phyloP scores from a whole-genome alignment of 2,888 invertebrate genomes.

The Erebia aethiops region DNA sequence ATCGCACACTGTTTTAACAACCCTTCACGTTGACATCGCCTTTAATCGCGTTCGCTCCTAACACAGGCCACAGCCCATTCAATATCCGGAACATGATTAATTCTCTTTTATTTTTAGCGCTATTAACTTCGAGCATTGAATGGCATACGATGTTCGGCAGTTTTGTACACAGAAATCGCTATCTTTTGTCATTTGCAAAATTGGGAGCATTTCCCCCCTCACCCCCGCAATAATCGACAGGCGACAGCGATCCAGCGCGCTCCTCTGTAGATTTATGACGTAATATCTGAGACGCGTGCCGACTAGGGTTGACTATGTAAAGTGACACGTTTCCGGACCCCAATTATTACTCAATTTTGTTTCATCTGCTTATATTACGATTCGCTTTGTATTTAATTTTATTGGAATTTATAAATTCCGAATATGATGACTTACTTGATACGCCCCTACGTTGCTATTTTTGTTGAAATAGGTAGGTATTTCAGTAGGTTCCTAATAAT shows the following conservation, averaged over 20 bases:
- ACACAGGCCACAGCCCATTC: neutral
- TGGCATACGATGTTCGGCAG: neutral
- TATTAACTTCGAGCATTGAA: neutral
- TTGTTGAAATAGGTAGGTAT: no score
- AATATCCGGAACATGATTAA: neutral
- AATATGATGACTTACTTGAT: neutral
- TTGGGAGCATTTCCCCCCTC: constrained; percentile 5
- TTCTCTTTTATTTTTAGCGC: neutral
- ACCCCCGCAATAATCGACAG: constrained; percentile 66
- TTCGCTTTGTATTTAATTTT: no score
- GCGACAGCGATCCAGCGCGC: constrained; percentile 61
- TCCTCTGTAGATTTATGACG: constrained; percentile 66
- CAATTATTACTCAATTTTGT: constrained; percentile 27
- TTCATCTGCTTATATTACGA: constrained; percentile 13
- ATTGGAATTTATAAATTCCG: no score
- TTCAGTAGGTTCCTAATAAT: no score
- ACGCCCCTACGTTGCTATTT: neutral
- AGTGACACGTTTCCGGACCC: constrained; percentile 41
- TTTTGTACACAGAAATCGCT: constrained; percentile 46
- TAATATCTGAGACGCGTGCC: constrained; percentile 53
- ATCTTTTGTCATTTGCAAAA: constrained; percentile 54
- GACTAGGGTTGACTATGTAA: constrained; percentile 41
- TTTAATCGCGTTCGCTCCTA: neutral
- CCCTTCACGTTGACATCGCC: no score
- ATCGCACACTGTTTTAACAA: no score